Conservation (phyloP, 1,140 invertebrate genomes). For the Drosophila virilis region DNA sequence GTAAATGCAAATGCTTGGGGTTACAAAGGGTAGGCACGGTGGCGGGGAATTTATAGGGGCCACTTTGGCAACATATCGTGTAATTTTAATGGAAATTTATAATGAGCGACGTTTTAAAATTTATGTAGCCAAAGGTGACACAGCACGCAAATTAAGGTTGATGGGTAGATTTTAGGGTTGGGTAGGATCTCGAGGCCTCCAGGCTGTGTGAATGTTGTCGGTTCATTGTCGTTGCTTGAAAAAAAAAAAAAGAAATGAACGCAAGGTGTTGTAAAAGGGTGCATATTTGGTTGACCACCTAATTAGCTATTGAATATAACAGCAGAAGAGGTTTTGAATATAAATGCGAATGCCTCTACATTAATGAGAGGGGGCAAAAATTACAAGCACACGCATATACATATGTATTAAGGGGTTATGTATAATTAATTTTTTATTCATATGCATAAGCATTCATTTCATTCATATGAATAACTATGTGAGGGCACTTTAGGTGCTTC, state of each 20-base stretch:
- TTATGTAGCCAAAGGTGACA: constrained; percentile 66
- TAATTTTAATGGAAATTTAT: constrained; percentile 82
- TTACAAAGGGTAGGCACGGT: constrained; percentile 2
- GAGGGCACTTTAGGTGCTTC: neutral
- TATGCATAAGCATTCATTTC: neutral
- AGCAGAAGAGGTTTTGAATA: constrained; percentile 49
- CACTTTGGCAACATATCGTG: constrained; percentile 50
- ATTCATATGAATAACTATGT: too few species aligned
- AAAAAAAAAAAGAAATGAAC: constrained; percentile 2
- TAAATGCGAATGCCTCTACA: constrained; percentile 27
- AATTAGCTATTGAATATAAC: constrained; percentile 59
- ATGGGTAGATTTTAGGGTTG: constrained; percentile 7
- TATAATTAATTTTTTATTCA: constrained; percentile 7
- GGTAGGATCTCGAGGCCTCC: constrained; percentile 9
- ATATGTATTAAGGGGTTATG: neutral
- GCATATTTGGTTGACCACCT: constrained; percentile 32
- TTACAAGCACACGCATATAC: neutral
- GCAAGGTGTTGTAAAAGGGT: constrained; percentile 66
- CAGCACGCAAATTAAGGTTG: constrained; percentile 62
- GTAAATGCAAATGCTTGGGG: constrained; percentile 39
- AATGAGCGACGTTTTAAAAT: constrained; percentile 77
- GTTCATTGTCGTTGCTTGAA: constrained; percentile 49
- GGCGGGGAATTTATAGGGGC: neutral
- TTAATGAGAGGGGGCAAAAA: neutral
- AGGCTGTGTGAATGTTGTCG: constrained; percentile 75